Percentiles rank a stretch among this genome's conserved stretches.
Evolutionary conservation across 2,888 invertebrate genomes (phyloP).

Genomic region (Drosophila suboccidentalis): DNA sequence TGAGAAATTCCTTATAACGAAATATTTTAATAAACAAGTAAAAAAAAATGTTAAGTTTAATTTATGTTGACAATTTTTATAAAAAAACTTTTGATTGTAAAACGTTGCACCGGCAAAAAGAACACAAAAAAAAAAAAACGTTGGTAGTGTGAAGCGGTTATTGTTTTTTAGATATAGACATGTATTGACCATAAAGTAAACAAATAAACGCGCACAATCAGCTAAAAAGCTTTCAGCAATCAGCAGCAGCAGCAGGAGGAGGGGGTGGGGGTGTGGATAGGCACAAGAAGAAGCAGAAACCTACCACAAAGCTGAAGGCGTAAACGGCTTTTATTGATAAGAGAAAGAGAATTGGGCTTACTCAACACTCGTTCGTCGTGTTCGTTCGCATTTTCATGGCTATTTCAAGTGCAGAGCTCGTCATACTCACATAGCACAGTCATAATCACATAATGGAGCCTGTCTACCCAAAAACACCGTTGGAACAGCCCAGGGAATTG

Average conservation of each 20-base stretch:
- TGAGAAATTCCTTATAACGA: too few relatives aligned
- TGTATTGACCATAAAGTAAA: constrained; percentile 36
- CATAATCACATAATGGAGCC: constrained; percentile 53
- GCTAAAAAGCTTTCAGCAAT: constrained; percentile 35
- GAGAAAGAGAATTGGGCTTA: constrained; percentile 29
- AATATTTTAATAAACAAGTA: too few relatives aligned
- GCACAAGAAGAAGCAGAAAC: constrained; percentile 26
- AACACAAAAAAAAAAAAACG: not conserved
- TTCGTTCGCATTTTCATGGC: constrained; percentile 14
- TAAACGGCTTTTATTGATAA: constrained; percentile 66
- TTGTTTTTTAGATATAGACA: not conserved
- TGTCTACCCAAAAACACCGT: constrained; percentile 60
- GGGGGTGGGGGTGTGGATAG: not conserved
- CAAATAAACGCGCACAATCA: constrained; percentile 42
- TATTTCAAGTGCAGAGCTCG: constrained; percentile 40
- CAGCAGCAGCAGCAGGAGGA: not conserved
- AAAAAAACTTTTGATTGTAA: too few relatives aligned
- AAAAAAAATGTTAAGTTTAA: too few relatives aligned
- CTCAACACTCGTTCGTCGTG: constrained; percentile 1
- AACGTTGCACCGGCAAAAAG: not conserved
- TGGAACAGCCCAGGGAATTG: constrained; percentile 53
- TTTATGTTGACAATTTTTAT: too few relatives aligned
- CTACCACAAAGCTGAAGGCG: constrained; percentile 46
- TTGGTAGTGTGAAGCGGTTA: not conserved
- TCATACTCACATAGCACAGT: constrained; percentile 28